Percentiles rank a stretch among this genome's conserved stretches.
Conservation (phyloP, 2,888 invertebrate genomes). For the Rutpela maculata region DNA sequence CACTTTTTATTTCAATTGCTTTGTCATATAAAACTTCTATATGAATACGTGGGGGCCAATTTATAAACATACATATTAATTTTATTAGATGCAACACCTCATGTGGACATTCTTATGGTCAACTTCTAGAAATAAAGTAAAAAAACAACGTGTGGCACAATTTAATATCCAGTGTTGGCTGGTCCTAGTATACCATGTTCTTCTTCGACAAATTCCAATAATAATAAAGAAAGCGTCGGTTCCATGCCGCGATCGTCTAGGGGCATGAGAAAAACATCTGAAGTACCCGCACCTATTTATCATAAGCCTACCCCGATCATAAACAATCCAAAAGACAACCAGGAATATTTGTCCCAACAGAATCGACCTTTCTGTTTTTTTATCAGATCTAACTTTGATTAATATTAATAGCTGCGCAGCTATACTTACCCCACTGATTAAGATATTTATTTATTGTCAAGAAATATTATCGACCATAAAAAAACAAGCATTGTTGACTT, state of each 20-base stretch:
- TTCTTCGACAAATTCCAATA: slow-evolving; percentile 63
- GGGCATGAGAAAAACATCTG: slow-evolving; percentile 62
- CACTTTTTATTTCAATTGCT: slow-evolving; percentile 37
- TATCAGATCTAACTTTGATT: slow-evolving; percentile 63
- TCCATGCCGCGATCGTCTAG: slow-evolving; percentile 62
- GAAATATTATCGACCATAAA: slow-evolving; percentile 12
- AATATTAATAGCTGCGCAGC: slow-evolving; percentile 60
- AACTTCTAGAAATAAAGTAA: slow-evolving; percentile 41
- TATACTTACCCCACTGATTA: slow-evolving; percentile 57
- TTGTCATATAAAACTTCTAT: slow-evolving; percentile 31
- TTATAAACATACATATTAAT: slow-evolving; percentile 42
- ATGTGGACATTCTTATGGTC: slow-evolving; percentile 43
- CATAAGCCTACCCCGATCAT: slow-evolving; percentile 60
- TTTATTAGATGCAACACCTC: slow-evolving; percentile 48
- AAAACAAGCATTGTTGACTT: slow-evolving; percentile 9
- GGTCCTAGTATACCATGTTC: slow-evolving; percentile 52
- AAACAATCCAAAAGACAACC: slow-evolving; percentile 56
- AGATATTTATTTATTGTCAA: slow-evolving; percentile 52
- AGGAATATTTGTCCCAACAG: slow-evolving; percentile 48
- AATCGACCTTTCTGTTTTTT: slow-evolving; percentile 44
- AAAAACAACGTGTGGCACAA: slow-evolving; percentile 34
- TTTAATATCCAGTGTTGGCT: slow-evolving; percentile 31
- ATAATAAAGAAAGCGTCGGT: slow-evolving; percentile 64
- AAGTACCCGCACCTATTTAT: slow-evolving; percentile 57
- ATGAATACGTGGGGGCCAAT: slow-evolving; percentile 31